Base-by-base conservation (phyloP, 2,888 invertebrate genomes). In the Pachymerium ferrugineum region DNA sequence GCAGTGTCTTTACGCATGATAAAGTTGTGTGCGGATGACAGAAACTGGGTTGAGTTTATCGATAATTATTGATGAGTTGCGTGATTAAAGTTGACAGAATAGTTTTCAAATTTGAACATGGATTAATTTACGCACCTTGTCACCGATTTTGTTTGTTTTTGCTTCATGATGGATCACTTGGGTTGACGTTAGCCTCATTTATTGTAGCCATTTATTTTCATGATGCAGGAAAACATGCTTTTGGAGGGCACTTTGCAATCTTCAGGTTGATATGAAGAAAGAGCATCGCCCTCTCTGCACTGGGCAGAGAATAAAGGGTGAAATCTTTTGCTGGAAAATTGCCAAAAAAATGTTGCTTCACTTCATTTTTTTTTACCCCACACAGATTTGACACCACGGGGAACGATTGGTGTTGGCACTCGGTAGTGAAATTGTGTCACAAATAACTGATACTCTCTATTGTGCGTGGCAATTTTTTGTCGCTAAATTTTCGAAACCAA, bases 181-280 rank as follows among this genome's bases (percentile, higher is more conserved):
- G 25, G 22, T 25, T 54, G 54, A 54, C 54, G 28, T 54, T 54
- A 54, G 54, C 54, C 54, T 25, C 54, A 54, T 54, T 54, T 54
- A 54, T 54, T 54, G 54, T 54, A 28, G 22, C 54, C 54, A 54
- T 54, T 54, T 54, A 54, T 54, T 54, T 54, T 54, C 54, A 54
- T 54, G 54, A 54, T 54, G 54, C 54, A 54, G 54, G 54, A 54
- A 54, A 54, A 54, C 54, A 54, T 54, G 54, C 25, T 54, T 54
- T 54, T 54, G 54, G 54, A 54, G 54, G 54, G 54, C 54, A 54
- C 54, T 54, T 54, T 54, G 54, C 25, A 54, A 54, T 54, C 54
- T 54, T 54, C 54, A 54, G 54, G 54, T 54, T 54, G 19, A 12
- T 25, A 25, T 28, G 54, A 28, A 54, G 54, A 54, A 54, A 54